Evolutionary conservation across 2,113 vertebrate genomes (phyloP).

Genomic region (Campylomormyrus numenius): DNA sequence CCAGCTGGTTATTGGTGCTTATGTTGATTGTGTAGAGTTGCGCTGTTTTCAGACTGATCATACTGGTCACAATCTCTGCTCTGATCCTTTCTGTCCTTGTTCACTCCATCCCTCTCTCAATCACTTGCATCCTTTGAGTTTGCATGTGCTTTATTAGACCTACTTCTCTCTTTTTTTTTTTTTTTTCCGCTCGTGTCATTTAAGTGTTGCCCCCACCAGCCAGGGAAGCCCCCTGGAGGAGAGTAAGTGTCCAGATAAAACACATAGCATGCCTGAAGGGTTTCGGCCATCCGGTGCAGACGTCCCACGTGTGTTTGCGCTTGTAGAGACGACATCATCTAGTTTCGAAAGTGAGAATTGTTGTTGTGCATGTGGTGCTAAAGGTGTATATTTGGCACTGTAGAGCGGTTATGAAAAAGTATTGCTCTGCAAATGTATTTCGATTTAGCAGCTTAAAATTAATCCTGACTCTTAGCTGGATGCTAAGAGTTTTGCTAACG

Average conservation of each 20-base stretch:
- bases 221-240: not conserved
- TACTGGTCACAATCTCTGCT: conserved; percentile 16
- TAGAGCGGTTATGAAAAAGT: not conserved
- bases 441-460: not conserved
- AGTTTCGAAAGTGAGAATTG: not conserved
- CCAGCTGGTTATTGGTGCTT: conserved; percentile 8
- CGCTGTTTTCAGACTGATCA: not conserved
- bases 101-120: conserved; percentile 8
- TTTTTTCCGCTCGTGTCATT: conserved; percentile 13
- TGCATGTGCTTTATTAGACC: conserved; percentile 40
- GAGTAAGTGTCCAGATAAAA: not conserved
- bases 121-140: conserved; percentile 21
- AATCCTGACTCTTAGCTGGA: not conserved
- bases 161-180: not conserved
- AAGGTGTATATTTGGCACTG: not conserved
- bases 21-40: not conserved
- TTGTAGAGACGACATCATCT: not conserved
- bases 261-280: not conserved
- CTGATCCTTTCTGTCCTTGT: conserved; percentile 9
- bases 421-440: not conserved
- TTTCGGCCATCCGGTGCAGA: not conserved
- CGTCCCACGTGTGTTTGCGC: not conserved
- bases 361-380: not conserved
- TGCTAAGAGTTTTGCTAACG: not conserved
- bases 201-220: not conserved